These are phyloP conservation scores for Sebastes iracundus DNA, from an alignment of 2,797 vertebrate species.

Conservation along the genomic window DNA sequence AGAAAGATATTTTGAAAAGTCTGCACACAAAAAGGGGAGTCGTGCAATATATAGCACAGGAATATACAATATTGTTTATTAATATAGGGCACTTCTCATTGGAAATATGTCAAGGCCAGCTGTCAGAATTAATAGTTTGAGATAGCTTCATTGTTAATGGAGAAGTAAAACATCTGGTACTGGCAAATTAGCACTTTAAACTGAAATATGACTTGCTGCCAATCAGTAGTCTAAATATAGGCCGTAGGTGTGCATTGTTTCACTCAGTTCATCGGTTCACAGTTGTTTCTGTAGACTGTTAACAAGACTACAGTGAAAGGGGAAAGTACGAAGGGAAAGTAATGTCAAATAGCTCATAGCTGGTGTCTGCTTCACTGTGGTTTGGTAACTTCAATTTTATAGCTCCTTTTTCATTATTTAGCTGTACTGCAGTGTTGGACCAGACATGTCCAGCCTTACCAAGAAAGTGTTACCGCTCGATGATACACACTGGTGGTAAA, in stretches of 20 bases:
- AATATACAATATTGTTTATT: not conserved
- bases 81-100: not conserved
- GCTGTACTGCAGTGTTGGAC: not conserved
- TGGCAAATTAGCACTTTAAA: not conserved
- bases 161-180: not conserved
- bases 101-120: not conserved
- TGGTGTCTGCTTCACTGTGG: not conserved
- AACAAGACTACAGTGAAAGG: not conserved
- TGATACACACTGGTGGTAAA: not conserved
- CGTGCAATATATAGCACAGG: not conserved
- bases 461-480: not conserved
- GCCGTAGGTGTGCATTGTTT: not conserved
- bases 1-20: not conserved
- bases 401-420: not conserved
- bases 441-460: not conserved
- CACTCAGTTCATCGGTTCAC: not conserved
- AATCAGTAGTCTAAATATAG: not conserved
- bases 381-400: not conserved
- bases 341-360: not conserved
- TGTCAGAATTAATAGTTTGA: not conserved
- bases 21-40: not conserved
- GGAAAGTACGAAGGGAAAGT: too few species aligned
- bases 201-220: not conserved
- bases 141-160: not conserved
- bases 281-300: not conserved